Conservation (phyloP, 1,140 invertebrate species). For the Sarcophaga peregrina region DNA sequence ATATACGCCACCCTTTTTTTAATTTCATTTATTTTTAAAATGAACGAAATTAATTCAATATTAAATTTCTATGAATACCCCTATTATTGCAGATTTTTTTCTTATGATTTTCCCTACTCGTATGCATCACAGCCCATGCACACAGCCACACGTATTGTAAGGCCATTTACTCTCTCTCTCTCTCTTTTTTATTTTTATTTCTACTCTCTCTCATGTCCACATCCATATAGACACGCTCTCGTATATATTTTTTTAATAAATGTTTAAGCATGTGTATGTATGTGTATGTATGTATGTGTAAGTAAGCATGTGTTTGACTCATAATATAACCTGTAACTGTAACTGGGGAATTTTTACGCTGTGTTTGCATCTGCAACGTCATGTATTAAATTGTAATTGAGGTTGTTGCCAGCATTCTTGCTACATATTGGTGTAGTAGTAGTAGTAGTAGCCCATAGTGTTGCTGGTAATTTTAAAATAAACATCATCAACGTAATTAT, state of each 20-base stretch:
- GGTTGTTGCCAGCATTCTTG: slow-evolving; percentile 30
- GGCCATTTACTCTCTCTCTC: too few species aligned
- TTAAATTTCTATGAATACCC: not conserved
- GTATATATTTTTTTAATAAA: too few species aligned
- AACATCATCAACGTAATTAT: slow-evolving; percentile 1
- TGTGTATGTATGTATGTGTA: too few species aligned
- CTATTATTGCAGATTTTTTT: not conserved
- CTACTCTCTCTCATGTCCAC: too few species aligned
- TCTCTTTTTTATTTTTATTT: too few species aligned
- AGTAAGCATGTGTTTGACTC: not conserved
- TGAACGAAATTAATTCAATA: too few species aligned
- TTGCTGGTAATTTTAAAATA: not conserved
- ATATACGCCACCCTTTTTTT: too few species aligned
- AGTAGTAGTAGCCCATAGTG: not conserved
- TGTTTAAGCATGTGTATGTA: too few species aligned
- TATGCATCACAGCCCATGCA: not conserved
- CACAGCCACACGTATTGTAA: not conserved
- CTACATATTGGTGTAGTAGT: not conserved
- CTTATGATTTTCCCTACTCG: not conserved
- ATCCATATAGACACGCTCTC: too few species aligned
- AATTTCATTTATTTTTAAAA: too few species aligned
- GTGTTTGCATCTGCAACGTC: slow-evolving; percentile 37
- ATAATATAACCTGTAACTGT: not conserved
- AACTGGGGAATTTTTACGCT: slow-evolving; percentile 16
- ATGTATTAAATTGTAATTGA: slow-evolving; percentile 41